Evolutionary conservation across 2,113 vertebrate genomes (phyloP), one percentile per base, ranked within the genome.

Genomic region (Gasterosteus nipponicus): DNA sequence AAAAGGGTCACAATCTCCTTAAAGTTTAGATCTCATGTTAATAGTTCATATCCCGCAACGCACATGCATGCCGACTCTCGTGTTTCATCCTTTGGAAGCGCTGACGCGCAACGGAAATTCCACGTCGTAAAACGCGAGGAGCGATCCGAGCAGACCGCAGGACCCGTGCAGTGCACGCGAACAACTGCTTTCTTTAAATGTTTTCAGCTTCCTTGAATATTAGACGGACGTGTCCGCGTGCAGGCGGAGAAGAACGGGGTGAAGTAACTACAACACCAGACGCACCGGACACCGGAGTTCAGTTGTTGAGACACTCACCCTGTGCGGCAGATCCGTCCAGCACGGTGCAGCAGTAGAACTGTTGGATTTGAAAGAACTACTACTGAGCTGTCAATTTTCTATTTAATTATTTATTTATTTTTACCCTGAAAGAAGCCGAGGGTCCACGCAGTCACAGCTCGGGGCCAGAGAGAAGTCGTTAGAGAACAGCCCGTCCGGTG

Each of bases 271-370:
- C 0, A 5, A 18, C 56, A 33, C 9, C 51, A 18, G 16, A 4
- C 29, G 35, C 19, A 35, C 7, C 42, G 44, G 10, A 41, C 39
- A 41, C n/a, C 56, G 38, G 74, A 88, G 87, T 80, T 83, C 1
- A 80, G 65, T 73, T 82, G 16, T 26, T 1, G 6, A 87, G 33
- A 68, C 77, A 93, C 92, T 93, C 80, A 94, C 93, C 92, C 85
- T 89, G 80, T 77, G 77, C 73, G 81, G 81, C 82, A 89, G 91
- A 86, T 88, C 85, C 80, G 91, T 85, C 89, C 92, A 90, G 86
- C 92, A 88, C 85, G 81, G 89, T 80, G 89, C 49, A 86, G 70
- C 78, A 78, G 84, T 80, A 80, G 70, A 81, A 84, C 82, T 60
- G 71, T 22, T 22, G 47, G 73, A 58, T 65, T 44, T 47, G 64